Percentiles rank a stretch among this genome's conserved stretches.
Conservation (phyloP, 2,113 vertebrate species). For the Malurus melanocephalus region DNA sequence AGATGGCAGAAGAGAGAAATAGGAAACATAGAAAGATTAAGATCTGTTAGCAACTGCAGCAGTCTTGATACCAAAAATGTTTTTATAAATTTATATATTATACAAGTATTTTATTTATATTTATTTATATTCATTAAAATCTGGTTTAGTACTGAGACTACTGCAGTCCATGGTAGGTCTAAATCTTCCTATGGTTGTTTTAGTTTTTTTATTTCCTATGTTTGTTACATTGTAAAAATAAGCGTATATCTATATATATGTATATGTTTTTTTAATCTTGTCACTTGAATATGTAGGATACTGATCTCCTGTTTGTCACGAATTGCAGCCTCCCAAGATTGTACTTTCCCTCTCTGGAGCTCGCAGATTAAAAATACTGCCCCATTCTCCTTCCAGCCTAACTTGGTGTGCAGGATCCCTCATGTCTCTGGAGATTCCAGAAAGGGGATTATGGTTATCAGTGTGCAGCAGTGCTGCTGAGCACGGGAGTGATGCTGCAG, state of each 20-base stretch:
- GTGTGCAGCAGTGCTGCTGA: neutral
- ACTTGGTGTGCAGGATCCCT: neutral
- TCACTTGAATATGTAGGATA: neutral
- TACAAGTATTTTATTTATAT: neutral
- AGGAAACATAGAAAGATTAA: neutral
- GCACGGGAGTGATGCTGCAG: neutral
- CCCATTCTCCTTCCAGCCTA: neutral
- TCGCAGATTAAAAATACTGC: neutral
- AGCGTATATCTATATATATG: neutral
- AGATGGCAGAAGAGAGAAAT: neutral
- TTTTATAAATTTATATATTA: neutral
- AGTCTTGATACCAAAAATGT: neutral
- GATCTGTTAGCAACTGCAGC: neutral
- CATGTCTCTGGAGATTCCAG: neutral
- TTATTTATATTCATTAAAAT: neutral
- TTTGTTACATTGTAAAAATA: neutral
- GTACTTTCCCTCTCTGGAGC: neutral
- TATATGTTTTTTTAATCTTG: neutral
- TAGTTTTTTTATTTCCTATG: neutral
- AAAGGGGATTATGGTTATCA: neutral
- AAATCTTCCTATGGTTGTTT: neutral
- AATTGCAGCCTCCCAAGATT: neutral
- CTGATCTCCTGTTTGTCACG: neutral
- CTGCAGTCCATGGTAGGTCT: neutral
- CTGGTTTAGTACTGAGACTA: neutral